Conservation (phyloP, 2,113 vertebrate species). For the Brienomyrus brachyistius region DNA sequence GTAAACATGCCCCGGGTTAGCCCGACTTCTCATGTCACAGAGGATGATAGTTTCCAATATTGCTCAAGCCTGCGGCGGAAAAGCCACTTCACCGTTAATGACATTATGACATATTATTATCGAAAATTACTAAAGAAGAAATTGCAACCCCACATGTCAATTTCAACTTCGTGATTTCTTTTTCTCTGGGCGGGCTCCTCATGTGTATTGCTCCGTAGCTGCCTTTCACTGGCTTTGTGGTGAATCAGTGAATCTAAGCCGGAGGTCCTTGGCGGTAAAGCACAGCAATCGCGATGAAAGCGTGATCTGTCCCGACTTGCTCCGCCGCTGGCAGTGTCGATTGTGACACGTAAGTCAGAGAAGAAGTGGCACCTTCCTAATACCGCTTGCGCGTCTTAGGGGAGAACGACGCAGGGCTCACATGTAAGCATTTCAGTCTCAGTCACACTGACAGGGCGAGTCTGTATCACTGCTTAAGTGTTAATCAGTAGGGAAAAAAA, state of each 20-base stretch:
- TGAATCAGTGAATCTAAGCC: neutral
- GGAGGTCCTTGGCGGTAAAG: neutral
- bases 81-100: neutral
- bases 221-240: neutral
- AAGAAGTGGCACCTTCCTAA: neutral
- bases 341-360: neutral
- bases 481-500: neutral
- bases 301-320: neutral
- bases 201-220: neutral
- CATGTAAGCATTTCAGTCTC: neutral
- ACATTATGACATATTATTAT: neutral
- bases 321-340: neutral
- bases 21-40: neutral
- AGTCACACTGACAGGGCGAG: neutral
- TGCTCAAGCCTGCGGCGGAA: neutral
- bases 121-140: neutral
- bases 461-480: neutral
- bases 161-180: neutral
- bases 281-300: neutral
- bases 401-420: neutral
- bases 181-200: neutral
- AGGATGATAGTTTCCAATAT: neutral
- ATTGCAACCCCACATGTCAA: neutral
- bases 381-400: neutral
- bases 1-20: neutral